Evolutionary conservation across 2,797 vertebrate genomes (phyloP).

Genomic region (Ispidina lecontei): DNA sequence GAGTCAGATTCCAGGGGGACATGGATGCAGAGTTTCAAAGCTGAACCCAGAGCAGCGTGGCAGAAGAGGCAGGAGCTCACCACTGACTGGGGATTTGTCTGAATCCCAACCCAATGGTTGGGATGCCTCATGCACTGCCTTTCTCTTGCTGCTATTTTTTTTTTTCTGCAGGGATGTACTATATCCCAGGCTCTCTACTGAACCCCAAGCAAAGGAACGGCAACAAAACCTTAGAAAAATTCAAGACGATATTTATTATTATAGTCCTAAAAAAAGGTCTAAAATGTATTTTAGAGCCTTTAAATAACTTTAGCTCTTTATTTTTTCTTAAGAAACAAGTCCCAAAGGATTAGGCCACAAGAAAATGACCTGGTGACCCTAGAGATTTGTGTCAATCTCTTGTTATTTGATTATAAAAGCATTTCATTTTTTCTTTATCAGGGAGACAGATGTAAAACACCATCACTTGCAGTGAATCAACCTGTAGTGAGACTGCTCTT

Average conservation of each 20-base stretch:
- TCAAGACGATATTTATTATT: not conserved
- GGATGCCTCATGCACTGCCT: not conserved
- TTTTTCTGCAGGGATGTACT: not conserved
- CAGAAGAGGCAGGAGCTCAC: not conserved
- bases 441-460: not conserved
- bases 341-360: not conserved
- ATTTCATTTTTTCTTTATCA: not conserved
- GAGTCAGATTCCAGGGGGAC: not conserved
- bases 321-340: not conserved
- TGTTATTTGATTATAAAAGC: not conserved
- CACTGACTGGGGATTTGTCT: rapidly evolving
- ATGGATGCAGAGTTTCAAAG: not conserved
- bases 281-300: not conserved
- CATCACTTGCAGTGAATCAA: not conserved
- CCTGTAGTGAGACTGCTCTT: not conserved
- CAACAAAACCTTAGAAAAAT: not conserved
- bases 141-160: not conserved
- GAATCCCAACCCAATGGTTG: not conserved
- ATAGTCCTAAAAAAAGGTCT: not conserved
- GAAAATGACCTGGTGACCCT: not conserved
- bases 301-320: not conserved
- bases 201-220: not conserved
- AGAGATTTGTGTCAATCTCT: not conserved
- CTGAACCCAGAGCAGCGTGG: not conserved
- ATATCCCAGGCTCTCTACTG: not conserved